Percentiles rank a stretch among this genome's conserved stretches.
Evolutionary conservation across 2,797 vertebrate genomes (phyloP).

Genomic region (Oreochromis grahami): DNA sequence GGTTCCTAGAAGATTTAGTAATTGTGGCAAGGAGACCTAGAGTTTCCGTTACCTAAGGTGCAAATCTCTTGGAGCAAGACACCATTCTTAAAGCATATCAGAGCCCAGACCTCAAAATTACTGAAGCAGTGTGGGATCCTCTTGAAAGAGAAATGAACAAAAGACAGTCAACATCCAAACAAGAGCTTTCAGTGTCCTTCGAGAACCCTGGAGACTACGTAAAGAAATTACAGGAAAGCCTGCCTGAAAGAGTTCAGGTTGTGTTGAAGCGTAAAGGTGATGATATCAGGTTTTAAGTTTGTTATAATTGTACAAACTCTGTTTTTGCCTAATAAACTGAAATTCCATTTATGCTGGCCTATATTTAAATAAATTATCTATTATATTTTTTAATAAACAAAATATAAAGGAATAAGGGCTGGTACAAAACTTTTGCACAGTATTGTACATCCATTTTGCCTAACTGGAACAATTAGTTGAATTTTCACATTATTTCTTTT

Average conservation of each 20-base stretch:
- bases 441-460: background rate
- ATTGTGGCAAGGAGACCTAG: background rate
- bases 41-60: background rate
- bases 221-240: too few relatives aligned
- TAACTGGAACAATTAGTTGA: background rate
- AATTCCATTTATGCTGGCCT: background rate
- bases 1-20: background rate
- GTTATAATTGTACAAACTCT: background rate
- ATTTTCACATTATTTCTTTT: background rate
- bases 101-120: background rate
- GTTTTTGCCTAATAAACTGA: background rate
- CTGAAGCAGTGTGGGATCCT: too few relatives aligned
- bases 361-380: background rate
- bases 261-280: background rate
- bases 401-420: background rate
- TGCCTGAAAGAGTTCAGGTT: background rate
- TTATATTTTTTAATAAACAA: background rate
- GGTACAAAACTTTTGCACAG: background rate
- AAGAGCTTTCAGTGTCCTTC: too few relatives aligned
- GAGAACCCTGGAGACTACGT: too few relatives aligned
- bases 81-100: background rate
- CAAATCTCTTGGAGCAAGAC: background rate
- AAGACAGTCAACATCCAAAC: too few relatives aligned
- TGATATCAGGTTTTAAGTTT: background rate
- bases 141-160: too few relatives aligned